phyloP scores from a whole-genome alignment of 1,140 invertebrate species.

The Calephelis nemesis region DNA sequence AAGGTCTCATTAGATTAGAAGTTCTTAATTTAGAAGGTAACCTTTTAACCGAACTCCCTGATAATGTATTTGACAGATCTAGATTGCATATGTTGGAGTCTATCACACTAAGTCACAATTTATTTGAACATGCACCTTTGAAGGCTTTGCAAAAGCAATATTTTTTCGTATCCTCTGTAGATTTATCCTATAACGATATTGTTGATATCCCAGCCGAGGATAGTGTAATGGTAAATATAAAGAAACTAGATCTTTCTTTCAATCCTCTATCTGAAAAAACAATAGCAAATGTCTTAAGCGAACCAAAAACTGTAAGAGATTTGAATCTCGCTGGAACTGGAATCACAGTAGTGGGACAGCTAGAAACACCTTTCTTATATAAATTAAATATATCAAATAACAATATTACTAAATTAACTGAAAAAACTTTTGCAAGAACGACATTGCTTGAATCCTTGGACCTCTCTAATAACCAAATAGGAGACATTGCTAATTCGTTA shows the following conservation, averaged over 20 bases:
- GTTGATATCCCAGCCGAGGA: slow-evolving; percentile 89
- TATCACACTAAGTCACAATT: slow-evolving; percentile 89
- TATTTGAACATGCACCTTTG: slow-evolving; percentile 88
- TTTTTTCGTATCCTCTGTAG: slow-evolving; percentile 88
- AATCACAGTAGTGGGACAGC: slow-evolving; percentile 82
- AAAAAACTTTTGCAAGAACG: slow-evolving; percentile 86
- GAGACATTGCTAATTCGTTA: slow-evolving; percentile 80
- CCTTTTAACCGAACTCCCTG: slow-evolving; percentile 85
- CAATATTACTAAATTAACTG: slow-evolving; percentile 83
- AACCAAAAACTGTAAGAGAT: slow-evolving; percentile 91
- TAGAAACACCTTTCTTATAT: slow-evolving; percentile 93
- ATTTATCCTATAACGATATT: slow-evolving; percentile 89
- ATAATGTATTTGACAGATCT: slow-evolving; percentile 90
- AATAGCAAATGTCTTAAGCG: slow-evolving; percentile 87
- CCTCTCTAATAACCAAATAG: slow-evolving; percentile 87
- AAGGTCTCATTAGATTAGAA: slow-evolving; percentile 88
- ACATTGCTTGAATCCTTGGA: slow-evolving; percentile 89
- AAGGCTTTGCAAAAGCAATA: slow-evolving; percentile 90
- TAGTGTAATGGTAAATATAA: slow-evolving; percentile 92
- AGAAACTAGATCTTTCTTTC: slow-evolving; percentile 90
- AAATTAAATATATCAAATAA: slow-evolving; percentile 91
- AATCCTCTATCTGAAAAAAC: slow-evolving; percentile 89
- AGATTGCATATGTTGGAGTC: slow-evolving; percentile 89
- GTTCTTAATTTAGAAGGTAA: slow-evolving; percentile 88
- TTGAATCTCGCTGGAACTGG: slow-evolving; percentile 90